Evolutionary conservation across 2,888 invertebrate species (phyloP).

Genomic region (Drosophila pseudotalamancana): DNA sequence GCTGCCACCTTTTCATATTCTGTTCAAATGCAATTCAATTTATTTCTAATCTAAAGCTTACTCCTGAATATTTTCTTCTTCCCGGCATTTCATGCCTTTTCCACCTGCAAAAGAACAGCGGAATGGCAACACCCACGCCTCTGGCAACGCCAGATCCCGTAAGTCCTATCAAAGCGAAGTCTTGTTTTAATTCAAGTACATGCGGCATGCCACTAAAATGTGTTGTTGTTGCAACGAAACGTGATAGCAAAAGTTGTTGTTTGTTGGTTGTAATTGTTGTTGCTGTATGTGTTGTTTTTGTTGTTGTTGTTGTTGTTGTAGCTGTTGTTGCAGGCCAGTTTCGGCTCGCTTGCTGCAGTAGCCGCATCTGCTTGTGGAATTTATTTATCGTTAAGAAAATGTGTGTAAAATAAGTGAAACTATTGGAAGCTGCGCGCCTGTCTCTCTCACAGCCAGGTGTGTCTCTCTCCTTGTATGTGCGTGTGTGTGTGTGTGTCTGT

Average conservation of each 20-base stretch:
- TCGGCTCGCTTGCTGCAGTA: conserved; percentile 44
- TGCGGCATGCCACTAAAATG: conserved; percentile 68
- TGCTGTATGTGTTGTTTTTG: conserved; percentile 37
- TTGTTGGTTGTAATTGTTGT: conserved; percentile 21
- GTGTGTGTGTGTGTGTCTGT: conserved; percentile 5
- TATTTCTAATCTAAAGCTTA: too few species aligned
- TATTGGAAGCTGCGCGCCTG: conserved; percentile 60
- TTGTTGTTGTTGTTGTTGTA: conserved; percentile 21
- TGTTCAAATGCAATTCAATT: neutral
- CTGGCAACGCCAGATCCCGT: neutral
- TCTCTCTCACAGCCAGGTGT: conserved; percentile 8
- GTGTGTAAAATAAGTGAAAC: conserved; percentile 77
- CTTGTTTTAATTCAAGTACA: conserved; percentile 66
- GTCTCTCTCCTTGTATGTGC: too few species aligned
- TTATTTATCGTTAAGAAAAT: conserved; percentile 76
- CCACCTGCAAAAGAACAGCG: neutral
- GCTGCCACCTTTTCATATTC: neutral
- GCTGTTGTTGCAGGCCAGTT: conserved; percentile 35
- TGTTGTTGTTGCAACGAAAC: conserved; percentile 70
- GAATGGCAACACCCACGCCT: conserved; percentile 9
- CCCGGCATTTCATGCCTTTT: too few species aligned
- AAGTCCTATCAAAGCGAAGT: neutral
- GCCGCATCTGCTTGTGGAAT: conserved; percentile 75
- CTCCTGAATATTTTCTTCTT: too few species aligned
- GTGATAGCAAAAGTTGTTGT: conserved; percentile 74